Base-by-base conservation (phyloP, 2,113 vertebrate genomes). In the Calonectris borealis region DNA sequence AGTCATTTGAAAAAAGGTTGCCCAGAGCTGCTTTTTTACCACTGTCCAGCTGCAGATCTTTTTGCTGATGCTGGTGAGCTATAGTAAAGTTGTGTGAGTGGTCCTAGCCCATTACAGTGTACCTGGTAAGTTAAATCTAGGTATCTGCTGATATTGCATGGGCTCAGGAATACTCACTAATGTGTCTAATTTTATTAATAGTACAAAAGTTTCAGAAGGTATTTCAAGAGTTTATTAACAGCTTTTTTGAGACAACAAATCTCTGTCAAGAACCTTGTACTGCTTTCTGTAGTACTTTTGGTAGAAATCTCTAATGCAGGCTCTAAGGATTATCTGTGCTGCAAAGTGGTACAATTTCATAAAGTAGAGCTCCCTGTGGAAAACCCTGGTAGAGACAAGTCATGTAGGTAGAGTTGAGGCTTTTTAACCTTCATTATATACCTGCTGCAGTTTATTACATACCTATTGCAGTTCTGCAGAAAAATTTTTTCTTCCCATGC, bases 81-180 rank as follows among this genome's bases (percentile, higher is more conserved):
- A 13, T 1, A 27, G 16, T 29, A 71, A 71, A 71, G 26, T 27
- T 29, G 2, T 49, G 27, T 51, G 16, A 32, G 20, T 4, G 2
- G 4, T 42, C 7, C 42, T 32, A 77, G 16, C 4, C 46, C 26
- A 3, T 65, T 75, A 60, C 51, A 83, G 24, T 2, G 2, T 11
- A 60, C 7, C 2, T 1, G 0, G 5, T 16, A 58, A 79, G 1
- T 42, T 31, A 24, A 38, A 32, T 18, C 18, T 69, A 61, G 4
- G 4, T 48, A 34, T 55, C 46, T 86, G 17, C 25, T 83, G 52
- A 19, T 34, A n/a, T 3, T 55, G 42, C 24, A 44, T 44, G 16
- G 52, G n/a, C 7, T 75, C n/a, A 61, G 13, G 27, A 86, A 49
- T 26, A 31, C 3, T 32, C 17, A 38, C 10, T 66, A 60, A 55